These are phyloP conservation scores for Pherbina coryleti DNA, from an alignment of 2,888 invertebrate species.

Conservation along the genomic window DNA sequence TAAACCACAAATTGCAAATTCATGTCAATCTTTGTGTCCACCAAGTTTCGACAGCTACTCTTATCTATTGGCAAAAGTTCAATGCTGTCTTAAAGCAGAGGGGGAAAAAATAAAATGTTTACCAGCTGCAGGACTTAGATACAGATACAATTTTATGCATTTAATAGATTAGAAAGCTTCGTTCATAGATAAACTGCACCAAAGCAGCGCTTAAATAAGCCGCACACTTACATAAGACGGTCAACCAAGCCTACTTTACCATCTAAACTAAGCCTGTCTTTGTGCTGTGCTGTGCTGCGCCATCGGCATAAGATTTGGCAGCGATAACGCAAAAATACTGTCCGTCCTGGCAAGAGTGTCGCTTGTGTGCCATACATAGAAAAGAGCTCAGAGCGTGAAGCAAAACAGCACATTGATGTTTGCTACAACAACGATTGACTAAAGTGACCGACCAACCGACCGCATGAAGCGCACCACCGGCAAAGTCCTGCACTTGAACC, in stretches of 20 bases:
- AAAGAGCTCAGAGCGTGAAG: background rate
- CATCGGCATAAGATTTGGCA: slow-evolving; percentile 23
- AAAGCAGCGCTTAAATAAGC: too few species aligned
- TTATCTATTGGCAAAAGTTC: background rate
- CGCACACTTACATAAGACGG: too few species aligned
- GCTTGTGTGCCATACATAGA: background rate
- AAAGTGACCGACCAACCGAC: background rate
- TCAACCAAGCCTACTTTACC: too few species aligned
- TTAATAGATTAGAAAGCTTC: slow-evolving; percentile 26
- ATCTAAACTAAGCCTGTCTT: background rate
- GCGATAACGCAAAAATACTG: slow-evolving; percentile 21
- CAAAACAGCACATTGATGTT: background rate
- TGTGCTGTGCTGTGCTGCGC: background rate
- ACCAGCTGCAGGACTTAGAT: slow-evolving; percentile 5
- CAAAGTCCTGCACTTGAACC: slow-evolving; percentile 38
- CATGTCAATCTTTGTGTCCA: slow-evolving; percentile 23
- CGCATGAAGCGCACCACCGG: slow-evolving; percentile 31
- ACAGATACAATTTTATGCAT: background rate
- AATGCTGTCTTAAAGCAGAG: background rate
- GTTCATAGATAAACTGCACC: background rate
- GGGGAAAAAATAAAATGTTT: background rate
- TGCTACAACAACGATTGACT: too few species aligned
- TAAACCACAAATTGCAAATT: slow-evolving; percentile 23
- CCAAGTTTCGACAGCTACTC: background rate
- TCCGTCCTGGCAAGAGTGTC: background rate